phyloP scores from a whole-genome alignment of 2,113 vertebrate genomes.

The Herpailurus yagouaroundi region DNA sequence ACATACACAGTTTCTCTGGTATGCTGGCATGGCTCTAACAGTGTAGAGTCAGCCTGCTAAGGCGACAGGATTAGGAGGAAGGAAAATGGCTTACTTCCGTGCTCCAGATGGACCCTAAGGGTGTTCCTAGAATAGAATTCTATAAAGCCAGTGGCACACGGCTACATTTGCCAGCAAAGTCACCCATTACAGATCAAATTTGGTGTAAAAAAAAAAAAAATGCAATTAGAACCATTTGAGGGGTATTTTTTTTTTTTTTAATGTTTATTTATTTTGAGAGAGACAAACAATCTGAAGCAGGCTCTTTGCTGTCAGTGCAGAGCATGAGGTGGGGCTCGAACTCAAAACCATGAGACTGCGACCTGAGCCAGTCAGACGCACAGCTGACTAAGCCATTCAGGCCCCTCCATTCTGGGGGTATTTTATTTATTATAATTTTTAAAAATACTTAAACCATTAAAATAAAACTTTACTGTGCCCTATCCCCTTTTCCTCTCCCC shows the following conservation, averaged over 20 bases:
- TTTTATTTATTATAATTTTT: conserved; percentile 21
- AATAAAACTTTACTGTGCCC: neutral
- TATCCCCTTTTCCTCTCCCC: neutral
- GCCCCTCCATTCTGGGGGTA: neutral
- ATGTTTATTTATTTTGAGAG: too few species aligned
- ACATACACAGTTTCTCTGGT: neutral
- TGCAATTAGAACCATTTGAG: neutral
- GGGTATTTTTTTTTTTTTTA: too few species aligned
- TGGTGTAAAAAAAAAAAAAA: neutral
- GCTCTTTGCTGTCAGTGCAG: too few species aligned
- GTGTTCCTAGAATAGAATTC: neutral
- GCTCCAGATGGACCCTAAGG: neutral
- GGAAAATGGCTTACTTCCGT: neutral
- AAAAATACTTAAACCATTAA: neutral
- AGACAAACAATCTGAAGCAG: too few species aligned
- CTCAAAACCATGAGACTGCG: too few species aligned
- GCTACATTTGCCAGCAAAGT: neutral
- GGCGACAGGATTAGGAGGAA: neutral
- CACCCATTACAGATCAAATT: neutral
- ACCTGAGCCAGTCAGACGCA: too few species aligned
- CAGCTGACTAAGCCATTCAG: too few species aligned
- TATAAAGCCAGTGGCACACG: neutral
- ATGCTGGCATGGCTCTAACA: neutral
- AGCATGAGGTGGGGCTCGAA: too few species aligned
- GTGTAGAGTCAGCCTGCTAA: neutral